Evolutionary conservation across 2,113 vertebrate species (phyloP), one percentile per base, ranked within the genome.

Genomic region (Camelus bactrianus): DNA sequence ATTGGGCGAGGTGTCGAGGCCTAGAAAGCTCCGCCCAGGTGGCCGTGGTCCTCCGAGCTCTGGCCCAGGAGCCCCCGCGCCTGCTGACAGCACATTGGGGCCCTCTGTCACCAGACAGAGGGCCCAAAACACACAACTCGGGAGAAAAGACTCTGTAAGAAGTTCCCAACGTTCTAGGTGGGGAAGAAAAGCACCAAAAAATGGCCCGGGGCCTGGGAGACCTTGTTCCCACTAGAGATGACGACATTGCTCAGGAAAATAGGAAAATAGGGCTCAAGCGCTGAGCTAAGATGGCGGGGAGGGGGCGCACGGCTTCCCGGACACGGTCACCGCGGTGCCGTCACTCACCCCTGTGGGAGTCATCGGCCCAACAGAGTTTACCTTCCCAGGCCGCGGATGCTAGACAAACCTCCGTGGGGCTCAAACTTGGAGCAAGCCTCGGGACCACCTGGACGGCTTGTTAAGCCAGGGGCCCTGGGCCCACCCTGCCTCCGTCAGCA

Each of bases 401-500:
- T 8, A 64, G 32, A 50, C 28, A 46, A 13, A 77, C n/a, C 30
- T 17, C 5, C 0, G 8, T 0, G 1, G 56, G 14, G 7, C 35
- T 76, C 67, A 30, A 13, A 17, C 50, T 42, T 65, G n/a, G 26
- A 80, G 46, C 6, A 6, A 26, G 15, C 7, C 7, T 12, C 10
- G 65, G 6, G 5, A 2, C 50, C 19, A 32, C 5, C 0, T 0
- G 2, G 10, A 73, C 8, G 48, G n/a, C n/a, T 30, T 17, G 8
- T 9, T 20, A 13, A 50, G 6, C 20, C 2, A 2, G 0, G 3
- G 52, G 12, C 26, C 24, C 8, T 0, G 0, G 75, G 12, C 30
- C 35, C 24, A 5, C 19, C 16, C 35, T 1, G 35, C 38, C 16
- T 62, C 67, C 30, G 15, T 20, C 32, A 48, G 48, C 16, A 20